phyloP scores from a whole-genome alignment of 2,113 vertebrate species.

The Bubo scandiacus region DNA sequence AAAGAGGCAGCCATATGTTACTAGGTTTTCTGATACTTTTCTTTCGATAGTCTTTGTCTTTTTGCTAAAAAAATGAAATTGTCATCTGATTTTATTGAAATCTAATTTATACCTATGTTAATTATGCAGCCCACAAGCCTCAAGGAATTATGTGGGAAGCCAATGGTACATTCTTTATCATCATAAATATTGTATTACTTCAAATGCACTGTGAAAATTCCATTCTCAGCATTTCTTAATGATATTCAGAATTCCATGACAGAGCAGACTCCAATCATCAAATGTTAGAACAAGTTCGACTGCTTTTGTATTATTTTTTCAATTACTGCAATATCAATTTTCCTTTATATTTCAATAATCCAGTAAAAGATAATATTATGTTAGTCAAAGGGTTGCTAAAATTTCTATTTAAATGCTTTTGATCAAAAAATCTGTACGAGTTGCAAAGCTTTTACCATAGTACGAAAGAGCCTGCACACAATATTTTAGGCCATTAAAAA shows the following conservation, averaged over 20 bases:
- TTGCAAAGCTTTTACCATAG: not conserved
- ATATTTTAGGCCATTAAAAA: not conserved
- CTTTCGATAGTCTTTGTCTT: not conserved
- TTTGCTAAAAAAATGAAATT: not conserved
- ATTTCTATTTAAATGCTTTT: not conserved
- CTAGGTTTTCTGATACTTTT: not conserved
- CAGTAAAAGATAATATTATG: not conserved
- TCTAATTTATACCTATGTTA: slow-evolving; percentile 45
- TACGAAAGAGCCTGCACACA: not conserved
- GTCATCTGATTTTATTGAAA: slow-evolving; percentile 28
- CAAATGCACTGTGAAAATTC: slow-evolving; percentile 38
- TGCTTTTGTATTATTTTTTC: not conserved
- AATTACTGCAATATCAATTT: not conserved
- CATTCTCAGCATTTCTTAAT: slow-evolving; percentile 49
- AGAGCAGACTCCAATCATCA: not conserved
- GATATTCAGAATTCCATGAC: slow-evolving; percentile 11
- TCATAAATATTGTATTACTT: slow-evolving; percentile 60
- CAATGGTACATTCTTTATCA: slow-evolving; percentile 33
- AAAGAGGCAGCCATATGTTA: not conserved
- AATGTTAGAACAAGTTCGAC: not conserved
- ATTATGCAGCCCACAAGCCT: slow-evolving; percentile 29
- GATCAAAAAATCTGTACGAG: not conserved
- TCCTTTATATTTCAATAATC: not conserved
- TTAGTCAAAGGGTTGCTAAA: not conserved
- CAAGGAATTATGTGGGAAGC: slow-evolving; percentile 21